Base-by-base conservation (phyloP, 2,888 invertebrate species). In the Orthosia incerta region DNA sequence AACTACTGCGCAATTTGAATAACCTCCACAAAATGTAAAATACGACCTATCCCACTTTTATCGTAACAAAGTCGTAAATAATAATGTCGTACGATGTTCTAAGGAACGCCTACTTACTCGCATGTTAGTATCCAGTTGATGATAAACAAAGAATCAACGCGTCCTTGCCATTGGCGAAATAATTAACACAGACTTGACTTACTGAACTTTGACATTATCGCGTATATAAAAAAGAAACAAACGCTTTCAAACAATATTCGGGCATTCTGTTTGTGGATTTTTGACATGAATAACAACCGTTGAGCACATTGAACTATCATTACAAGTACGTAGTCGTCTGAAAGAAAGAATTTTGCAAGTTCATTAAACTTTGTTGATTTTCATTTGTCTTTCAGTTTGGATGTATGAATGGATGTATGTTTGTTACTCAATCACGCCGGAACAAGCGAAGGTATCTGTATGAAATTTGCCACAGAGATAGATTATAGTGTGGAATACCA, bases 161-260 rank as follows among this genome's bases (percentile, higher is more conserved):
- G 70, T 65, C 85, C 85, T 85, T 81, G 80, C 51, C 20, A 83
- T 74, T 77, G 68, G 73, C 65, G 55, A 77, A 79, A 83, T 81
- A 71, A 81, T 77, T 72, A 76, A 56, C 79, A 23, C 67, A 57
- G 9, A 65, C 77, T 83, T 85, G 79, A 76, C 85, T 68, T 73
- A 77, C 59, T 85, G 79, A 83, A 70, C 82, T 83, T 56, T 80
- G 61, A 62, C 82, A 77, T 80, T 80, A 74, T 57, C 56, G 56
- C 48, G 4, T 59, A 1, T 20, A 31, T 23, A 26, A 13, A 50
- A 67, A 64, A 53, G 56, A 60, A 71, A 76, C 66, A 64, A 53
- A 31, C 15, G 66, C 9, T 56, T 16, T 16, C 18, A 57, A 16
- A 64, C 13, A 56, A 48, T 57, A 23, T 55, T 39, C 0, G n/a